Conservation (phyloP, 2,797 vertebrate genomes). For the Artibeus lituratus region DNA sequence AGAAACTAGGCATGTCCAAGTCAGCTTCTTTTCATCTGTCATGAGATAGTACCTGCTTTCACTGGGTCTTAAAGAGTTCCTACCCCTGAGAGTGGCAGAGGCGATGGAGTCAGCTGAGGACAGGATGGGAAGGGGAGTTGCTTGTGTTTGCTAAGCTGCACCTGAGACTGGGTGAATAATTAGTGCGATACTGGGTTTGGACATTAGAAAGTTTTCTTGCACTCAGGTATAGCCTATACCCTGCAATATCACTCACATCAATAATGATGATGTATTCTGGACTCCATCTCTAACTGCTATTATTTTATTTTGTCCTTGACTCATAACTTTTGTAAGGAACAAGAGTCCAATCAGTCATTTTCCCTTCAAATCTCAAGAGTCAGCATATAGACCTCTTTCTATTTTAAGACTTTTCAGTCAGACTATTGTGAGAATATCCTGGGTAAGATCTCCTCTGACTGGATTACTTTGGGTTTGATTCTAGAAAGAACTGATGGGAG, state of each 20-base stretch:
- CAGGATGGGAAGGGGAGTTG: rapidly evolving
- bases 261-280: neutral
- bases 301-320: neutral
- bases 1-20: neutral
- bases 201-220: neutral
- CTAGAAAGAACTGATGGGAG: neutral
- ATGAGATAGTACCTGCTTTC: neutral
- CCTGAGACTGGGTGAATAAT: neutral
- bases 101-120: rapidly evolving
- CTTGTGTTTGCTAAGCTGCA: rapidly evolving
- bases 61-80: neutral
- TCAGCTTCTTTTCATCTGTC: neutral
- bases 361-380: neutral
- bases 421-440: neutral
- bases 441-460: neutral
- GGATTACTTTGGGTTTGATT: neutral
- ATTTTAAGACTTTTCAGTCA: neutral
- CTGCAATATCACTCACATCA: neutral
- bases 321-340: neutral
- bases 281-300: neutral
- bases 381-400: neutral
- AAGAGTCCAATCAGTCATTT: neutral
- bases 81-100: neutral
- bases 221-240: neutral
- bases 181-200: neutral